phyloP scores from a whole-genome alignment of 1,140 invertebrate species.

The Brachystomella parvula region DNA sequence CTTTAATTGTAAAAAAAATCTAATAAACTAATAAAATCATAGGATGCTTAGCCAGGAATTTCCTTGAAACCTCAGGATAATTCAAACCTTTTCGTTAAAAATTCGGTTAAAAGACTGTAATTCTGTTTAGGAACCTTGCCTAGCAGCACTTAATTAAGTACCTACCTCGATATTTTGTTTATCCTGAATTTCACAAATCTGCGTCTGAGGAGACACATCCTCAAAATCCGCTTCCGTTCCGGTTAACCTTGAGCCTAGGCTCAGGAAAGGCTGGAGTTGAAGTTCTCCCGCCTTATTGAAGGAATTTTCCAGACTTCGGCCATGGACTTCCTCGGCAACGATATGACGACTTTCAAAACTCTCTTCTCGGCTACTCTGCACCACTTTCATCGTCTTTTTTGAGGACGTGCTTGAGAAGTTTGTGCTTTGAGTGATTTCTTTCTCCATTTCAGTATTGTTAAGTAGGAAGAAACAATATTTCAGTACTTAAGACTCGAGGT shows the following conservation, averaged over 20 bases:
- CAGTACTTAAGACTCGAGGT: neutral
- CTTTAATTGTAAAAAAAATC: too few relatives aligned
- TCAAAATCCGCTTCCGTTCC: slow-evolving; percentile 6
- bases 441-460: neutral
- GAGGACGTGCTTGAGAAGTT: neutral
- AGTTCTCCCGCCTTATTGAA: neutral
- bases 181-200: too few relatives aligned
- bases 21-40: neutral
- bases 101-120: neutral
- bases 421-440: neutral
- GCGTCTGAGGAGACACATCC: neutral
- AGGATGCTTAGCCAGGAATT: neutral
- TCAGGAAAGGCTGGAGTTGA: neutral
- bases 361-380: neutral
- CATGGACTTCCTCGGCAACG: neutral
- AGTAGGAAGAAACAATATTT: neutral
- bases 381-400: neutral
- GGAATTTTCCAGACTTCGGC: neutral
- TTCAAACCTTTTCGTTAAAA: neutral
- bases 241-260: neutral
- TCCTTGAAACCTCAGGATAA: neutral
- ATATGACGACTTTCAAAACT: neutral
- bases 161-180: neutral
- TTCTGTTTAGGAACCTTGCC: neutral
- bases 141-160: neutral